phyloP scores from a whole-genome alignment of 37 sponge, comb jelly and placozoan species.

The Halichondria panicea region DNA sequence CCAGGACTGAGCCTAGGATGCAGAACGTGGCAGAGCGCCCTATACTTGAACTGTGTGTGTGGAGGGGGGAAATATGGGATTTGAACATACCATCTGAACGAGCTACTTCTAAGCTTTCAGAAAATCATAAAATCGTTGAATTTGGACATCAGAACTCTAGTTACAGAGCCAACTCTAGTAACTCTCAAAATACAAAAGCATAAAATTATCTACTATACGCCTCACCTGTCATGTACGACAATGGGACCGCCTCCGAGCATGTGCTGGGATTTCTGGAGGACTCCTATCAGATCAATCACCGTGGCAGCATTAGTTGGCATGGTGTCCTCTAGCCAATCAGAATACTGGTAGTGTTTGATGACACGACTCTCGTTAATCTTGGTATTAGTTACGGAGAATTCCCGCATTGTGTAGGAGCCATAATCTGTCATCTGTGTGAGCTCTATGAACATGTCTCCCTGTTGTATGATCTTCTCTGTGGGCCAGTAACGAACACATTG shows the following conservation, averaged over 20 bases:
- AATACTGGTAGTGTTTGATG: slow-evolving; percentile 72
- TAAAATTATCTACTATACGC: neutral
- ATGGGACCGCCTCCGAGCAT: slow-evolving; percentile 70
- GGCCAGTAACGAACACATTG: slow-evolving; percentile 72
- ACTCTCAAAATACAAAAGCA: too few species aligned
- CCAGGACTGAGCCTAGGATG: slow-evolving; percentile 57
- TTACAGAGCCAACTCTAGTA: too few species aligned
- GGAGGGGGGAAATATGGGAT: neutral
- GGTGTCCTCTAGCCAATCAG: slow-evolving; percentile 59
- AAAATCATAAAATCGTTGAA: too few species aligned
- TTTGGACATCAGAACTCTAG: too few species aligned
- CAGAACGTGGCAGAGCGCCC: slow-evolving; percentile 78
- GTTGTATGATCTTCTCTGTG: slow-evolving; percentile 55
- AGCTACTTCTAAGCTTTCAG: too few species aligned
- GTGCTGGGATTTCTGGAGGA: slow-evolving; percentile 69
- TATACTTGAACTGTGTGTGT: slow-evolving; percentile 50
- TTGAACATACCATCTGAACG: too few species aligned
- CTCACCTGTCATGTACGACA: slow-evolving; percentile 82
- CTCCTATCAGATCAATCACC: slow-evolving; percentile 67
- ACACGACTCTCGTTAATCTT: slow-evolving; percentile 63
- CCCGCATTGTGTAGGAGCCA: slow-evolving; percentile 55
- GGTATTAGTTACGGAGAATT: slow-evolving; percentile 68
- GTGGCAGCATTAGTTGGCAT: slow-evolving; percentile 29
- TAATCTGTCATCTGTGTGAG: slow-evolving; percentile 23
- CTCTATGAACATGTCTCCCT: slow-evolving; percentile 73